Percentiles rank a stretch among this genome's conserved stretches.
These are phyloP conservation scores for Zaprionus taronus DNA, from an alignment of 1,140 invertebrate species.

Conservation along the genomic window DNA sequence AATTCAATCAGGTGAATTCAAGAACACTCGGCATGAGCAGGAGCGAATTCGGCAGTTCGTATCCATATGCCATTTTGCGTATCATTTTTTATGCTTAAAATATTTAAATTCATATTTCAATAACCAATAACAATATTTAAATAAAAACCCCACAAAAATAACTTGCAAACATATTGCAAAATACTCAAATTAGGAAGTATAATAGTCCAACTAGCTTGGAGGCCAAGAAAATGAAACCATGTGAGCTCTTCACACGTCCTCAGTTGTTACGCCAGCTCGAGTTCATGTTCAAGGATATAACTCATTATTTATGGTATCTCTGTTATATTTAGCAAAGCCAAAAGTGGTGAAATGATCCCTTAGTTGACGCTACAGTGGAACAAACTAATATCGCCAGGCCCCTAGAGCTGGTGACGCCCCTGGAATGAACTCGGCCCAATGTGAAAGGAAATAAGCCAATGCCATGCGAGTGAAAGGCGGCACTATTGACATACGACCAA, in stretches of 20 bases:
- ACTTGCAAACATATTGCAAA: conserved; percentile 7
- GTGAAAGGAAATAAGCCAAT: conserved; percentile 59
- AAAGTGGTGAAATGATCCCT: conserved; percentile 56
- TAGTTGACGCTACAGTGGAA: conserved; percentile 27
- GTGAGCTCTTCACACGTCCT: background rate
- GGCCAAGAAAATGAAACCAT: background rate
- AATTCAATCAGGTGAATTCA: too few relatives aligned
- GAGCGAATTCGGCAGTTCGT: too few relatives aligned
- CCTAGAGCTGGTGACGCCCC: conserved; percentile 24
- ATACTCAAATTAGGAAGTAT: background rate
- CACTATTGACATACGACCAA: conserved; percentile 61
- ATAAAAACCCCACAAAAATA: background rate
- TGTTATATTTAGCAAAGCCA: too few relatives aligned
- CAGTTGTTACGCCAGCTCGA: too few relatives aligned
- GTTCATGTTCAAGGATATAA: too few relatives aligned
- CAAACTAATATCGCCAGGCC: conserved; percentile 51
- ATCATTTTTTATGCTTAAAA: too few relatives aligned
- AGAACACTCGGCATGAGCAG: too few relatives aligned
- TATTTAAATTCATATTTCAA: too few relatives aligned
- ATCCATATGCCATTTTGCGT: too few relatives aligned
- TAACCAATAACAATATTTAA: too few relatives aligned
- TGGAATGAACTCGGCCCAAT: conserved; percentile 51
- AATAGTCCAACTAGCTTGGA: background rate
- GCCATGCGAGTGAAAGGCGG: conserved; percentile 52
- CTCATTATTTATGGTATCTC: too few relatives aligned